Percentiles rank a stretch among this genome's conserved stretches.
phyloP scores from a whole-genome alignment of 2,113 vertebrate genomes.

The Platanista minor region DNA sequence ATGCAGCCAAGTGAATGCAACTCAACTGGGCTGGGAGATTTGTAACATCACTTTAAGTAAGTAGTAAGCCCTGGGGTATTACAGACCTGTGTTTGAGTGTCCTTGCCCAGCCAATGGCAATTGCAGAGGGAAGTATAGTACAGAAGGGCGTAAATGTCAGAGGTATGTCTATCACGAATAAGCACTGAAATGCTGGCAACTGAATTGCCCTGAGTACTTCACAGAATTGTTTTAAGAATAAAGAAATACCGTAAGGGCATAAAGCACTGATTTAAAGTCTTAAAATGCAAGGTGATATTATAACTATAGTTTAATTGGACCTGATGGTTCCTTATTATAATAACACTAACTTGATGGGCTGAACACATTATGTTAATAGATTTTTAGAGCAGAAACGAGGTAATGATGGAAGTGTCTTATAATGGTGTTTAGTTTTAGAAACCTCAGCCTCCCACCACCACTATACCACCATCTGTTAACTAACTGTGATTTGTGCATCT shows the following conservation, averaged over 20 bases:
- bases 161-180: background rate
- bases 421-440: background rate
- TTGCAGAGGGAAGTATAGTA: background rate
- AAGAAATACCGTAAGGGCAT: background rate
- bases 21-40: background rate
- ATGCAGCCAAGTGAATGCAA: background rate
- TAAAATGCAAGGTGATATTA: background rate
- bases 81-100: background rate
- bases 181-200: background rate
- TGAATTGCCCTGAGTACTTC: background rate
- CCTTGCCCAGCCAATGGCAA: background rate
- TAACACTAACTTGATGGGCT: background rate
- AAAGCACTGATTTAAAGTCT: background rate
- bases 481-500: background rate
- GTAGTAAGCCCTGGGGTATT: background rate
- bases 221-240: background rate
- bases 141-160: background rate
- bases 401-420: background rate
- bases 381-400: background rate
- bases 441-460: background rate
- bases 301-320: background rate
- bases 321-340: background rate
- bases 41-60: background rate
- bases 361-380: background rate
- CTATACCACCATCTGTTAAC: background rate